Base-by-base conservation (phyloP, 2,888 invertebrate genomes). In the Andrena haemorrhoa region DNA sequence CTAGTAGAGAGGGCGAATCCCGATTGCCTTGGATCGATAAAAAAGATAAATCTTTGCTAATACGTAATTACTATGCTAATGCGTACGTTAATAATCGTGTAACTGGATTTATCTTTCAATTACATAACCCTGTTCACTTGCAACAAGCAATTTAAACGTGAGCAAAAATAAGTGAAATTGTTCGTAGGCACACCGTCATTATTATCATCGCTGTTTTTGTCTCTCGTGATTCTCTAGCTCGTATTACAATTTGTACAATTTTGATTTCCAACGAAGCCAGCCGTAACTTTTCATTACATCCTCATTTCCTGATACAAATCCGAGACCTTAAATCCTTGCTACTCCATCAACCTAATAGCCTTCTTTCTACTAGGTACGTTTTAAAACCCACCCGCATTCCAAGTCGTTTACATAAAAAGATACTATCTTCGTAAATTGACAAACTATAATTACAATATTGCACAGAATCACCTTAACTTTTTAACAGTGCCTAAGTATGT, bases 31-130 rank as follows among this genome's bases (percentile, higher is more conserved):
- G 20, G 23, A 58, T 79, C 79, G 69, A 79, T 73, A 69, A 68
- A 64, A 73, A 26, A 47, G 41, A 79, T 79, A 79, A 79, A 81
- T 79, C 80, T 64, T 51, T 16, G 53, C 63, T 79, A 73, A 73
- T 79, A 56, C 35, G 69, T 73, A 79, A 81, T 81, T 81, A 79
- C 64, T 81, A 81, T 81, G 80, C 64, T 73, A 79, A 81, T 81
- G 68, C 64, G 73, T 47, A 20, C 80, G 64, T 79, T 79, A 72
- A 79, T 81, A 79, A 81, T 79, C 79, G 53, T 12, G 64, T n/a
- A 47, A 61, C 79, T 12, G 63, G 51, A 79, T 79, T 79, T 79
- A 79, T 73, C 68, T 69, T 79, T 81, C 69, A 69, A 79, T 79
- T 81, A 41, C 41, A 41, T 41, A 61, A 41, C n/a, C 79, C 20